Percentiles rank a stretch among this genome's conserved stretches.
These are phyloP conservation scores for Trinorchestia longiramus DNA, from an alignment of 1,140 invertebrate genomes.

Conservation along the genomic window DNA sequence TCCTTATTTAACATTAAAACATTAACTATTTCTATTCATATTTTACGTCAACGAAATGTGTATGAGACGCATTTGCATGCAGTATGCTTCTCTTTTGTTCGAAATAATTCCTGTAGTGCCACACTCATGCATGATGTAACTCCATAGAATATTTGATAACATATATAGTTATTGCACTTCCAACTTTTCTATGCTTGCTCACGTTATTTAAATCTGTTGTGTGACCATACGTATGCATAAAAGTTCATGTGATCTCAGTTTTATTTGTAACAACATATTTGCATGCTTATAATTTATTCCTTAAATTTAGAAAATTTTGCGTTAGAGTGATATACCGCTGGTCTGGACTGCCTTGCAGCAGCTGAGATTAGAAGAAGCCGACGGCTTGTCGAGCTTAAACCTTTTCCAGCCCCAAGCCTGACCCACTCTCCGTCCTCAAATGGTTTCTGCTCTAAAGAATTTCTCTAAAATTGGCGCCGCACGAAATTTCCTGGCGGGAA, in stretches of 20 bases:
- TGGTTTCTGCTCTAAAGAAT: conserved; percentile 2
- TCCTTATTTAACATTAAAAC: no score
- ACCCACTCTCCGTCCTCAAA: background rate
- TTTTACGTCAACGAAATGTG: background rate
- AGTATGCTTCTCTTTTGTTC: background rate
- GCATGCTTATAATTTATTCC: background rate
- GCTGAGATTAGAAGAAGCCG: background rate
- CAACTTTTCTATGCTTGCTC: background rate
- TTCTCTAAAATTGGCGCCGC: background rate
- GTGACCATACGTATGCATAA: no score
- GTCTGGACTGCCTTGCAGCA: background rate
- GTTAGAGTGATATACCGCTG: background rate
- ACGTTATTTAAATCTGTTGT: background rate
- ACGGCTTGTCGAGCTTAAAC: background rate
- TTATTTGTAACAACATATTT: background rate
- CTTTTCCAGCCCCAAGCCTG: background rate
- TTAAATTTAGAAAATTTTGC: background rate
- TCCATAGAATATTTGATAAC: background rate
- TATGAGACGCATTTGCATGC: background rate
- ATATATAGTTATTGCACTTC: background rate
- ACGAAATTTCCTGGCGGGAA: background rate
- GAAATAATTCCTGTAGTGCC: background rate
- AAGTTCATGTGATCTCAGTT: no score
- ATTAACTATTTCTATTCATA: background rate
- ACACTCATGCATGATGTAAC: background rate